These are phyloP conservation scores for roundworm (Caenorhabditis elegans) DNA, from an alignment of 1,140 invertebrate species.

Conservation along the genomic window WBcel235 BX284602.5:10747001-10747500, in stretches of 20 bases:
- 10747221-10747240: slow-evolving; percentile 75
- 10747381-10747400: slow-evolving; percentile 53
- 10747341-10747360: slow-evolving; percentile 7
- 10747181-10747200: neutral
- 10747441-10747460: neutral
- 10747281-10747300: slow-evolving; percentile 23
- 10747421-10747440: slow-evolving; percentile 7
- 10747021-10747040: too few species aligned
- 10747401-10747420: slow-evolving; percentile 73
- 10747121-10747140: slow-evolving; percentile 81
- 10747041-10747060: slow-evolving; percentile 42
- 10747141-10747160: slow-evolving; percentile 82
- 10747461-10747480: too few species aligned
- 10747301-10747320: slow-evolving; percentile 38
- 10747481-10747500: too few species aligned
- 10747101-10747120: slow-evolving; percentile 73
- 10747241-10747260: slow-evolving; percentile 31
- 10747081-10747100: slow-evolving; percentile 72
- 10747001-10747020: too few species aligned
- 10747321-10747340: slow-evolving; percentile 45
- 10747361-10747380: slow-evolving; percentile 28
- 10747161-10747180: neutral
- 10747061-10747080: slow-evolving; percentile 90
- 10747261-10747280: slow-evolving; percentile 12
- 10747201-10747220: slow-evolving; percentile 76